A percentile compares a stretch with the other conserved stretches of the same genome.
Evolutionary conservation across 2,797 vertebrate species (phyloP).

Genomic region (Coregonus ussuriensis): DNA sequence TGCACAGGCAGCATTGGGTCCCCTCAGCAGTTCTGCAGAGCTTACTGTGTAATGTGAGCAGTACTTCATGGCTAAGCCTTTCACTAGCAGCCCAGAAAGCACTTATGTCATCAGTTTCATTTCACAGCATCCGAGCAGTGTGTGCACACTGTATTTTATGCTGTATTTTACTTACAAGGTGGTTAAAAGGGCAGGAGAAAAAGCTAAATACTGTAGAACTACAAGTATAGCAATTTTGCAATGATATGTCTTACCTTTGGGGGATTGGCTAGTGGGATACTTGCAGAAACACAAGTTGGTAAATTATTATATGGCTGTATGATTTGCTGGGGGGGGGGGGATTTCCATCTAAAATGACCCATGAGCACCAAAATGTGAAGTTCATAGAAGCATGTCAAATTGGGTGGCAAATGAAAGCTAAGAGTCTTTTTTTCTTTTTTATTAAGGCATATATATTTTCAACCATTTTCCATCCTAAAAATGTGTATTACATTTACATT

Average conservation of each 20-base stretch:
- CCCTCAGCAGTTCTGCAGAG: slow-evolving; percentile 36
- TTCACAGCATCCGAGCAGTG: slow-evolving; percentile 27
- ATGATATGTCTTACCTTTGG: too few relatives aligned
- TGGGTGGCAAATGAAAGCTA: too few relatives aligned
- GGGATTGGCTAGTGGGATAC: too few relatives aligned
- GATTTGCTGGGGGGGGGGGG: not conserved
- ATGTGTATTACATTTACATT: too few relatives aligned
- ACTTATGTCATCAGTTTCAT: slow-evolving; percentile 45
- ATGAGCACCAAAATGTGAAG: too few relatives aligned
- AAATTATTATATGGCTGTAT: not conserved
- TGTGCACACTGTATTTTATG: slow-evolving; percentile 25
- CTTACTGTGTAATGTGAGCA: slow-evolving; percentile 28
- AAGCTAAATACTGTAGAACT: not conserved
- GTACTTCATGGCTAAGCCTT: slow-evolving; percentile 34
- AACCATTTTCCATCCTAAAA: too few relatives aligned
- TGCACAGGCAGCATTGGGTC: slow-evolving; percentile 11
- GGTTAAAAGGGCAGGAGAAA: slow-evolving; percentile 19
- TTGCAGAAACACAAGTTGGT: too few relatives aligned
- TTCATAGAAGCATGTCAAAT: too few relatives aligned
- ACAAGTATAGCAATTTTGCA: not conserved
- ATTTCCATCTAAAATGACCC: too few relatives aligned
- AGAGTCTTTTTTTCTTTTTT: too few relatives aligned
- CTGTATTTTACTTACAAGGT: slow-evolving; percentile 16
- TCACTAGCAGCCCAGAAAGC: slow-evolving; percentile 32
- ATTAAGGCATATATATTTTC: too few relatives aligned